A percentile compares a stretch with the other conserved stretches of the same genome.
Conservation (phyloP, 1,140 invertebrate genomes). For the Brachionus koreanus region DNA sequence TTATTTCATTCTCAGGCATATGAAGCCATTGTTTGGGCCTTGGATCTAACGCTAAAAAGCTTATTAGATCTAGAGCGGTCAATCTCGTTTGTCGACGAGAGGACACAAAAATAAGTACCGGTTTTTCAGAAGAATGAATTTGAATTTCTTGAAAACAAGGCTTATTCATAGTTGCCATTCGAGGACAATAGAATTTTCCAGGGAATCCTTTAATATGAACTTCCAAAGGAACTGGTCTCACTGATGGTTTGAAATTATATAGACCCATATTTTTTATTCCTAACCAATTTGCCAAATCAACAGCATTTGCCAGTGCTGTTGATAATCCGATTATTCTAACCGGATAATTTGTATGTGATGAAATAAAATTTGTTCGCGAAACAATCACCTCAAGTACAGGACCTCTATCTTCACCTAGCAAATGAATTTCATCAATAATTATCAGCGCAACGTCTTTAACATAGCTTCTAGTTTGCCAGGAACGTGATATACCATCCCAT, state of each 20-base stretch:
- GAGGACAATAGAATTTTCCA: conserved; percentile 95
- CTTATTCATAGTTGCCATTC: conserved; percentile 99
- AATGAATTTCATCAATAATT: conserved; percentile 96
- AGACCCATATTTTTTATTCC: conserved; percentile 77
- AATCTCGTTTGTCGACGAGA: conserved; percentile 93
- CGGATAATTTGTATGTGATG: conserved; percentile 70
- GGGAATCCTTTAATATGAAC: conserved; percentile 88
- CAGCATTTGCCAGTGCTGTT: conserved; percentile 93
- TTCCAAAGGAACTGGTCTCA: conserved; percentile 91
- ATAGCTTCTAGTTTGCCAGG: conserved; percentile 92
- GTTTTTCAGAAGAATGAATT: conserved; percentile 82
- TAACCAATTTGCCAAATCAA: conserved; percentile 93
- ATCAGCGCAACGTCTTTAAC: conserved; percentile 85
- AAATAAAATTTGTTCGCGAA: conserved; percentile 80
- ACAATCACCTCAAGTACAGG: conserved; percentile 69
- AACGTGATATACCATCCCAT: conserved; percentile 96
- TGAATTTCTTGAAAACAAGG: conserved; percentile 89
- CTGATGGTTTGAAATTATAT: conserved; percentile 95
- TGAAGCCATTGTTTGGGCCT: conserved; percentile 92
- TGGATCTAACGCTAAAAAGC: conserved; percentile 81
- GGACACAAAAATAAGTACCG: conserved; percentile 90
- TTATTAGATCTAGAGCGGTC: conserved; percentile 91
- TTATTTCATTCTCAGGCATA: conserved; percentile 66
- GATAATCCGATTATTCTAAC: conserved; percentile 89
- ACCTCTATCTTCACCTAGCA: conserved; percentile 74